A percentile compares a stretch with the other conserved stretches of the same genome.
phyloP scores from a whole-genome alignment of 2,113 vertebrate species.

The Catharus bicknelli region DNA sequence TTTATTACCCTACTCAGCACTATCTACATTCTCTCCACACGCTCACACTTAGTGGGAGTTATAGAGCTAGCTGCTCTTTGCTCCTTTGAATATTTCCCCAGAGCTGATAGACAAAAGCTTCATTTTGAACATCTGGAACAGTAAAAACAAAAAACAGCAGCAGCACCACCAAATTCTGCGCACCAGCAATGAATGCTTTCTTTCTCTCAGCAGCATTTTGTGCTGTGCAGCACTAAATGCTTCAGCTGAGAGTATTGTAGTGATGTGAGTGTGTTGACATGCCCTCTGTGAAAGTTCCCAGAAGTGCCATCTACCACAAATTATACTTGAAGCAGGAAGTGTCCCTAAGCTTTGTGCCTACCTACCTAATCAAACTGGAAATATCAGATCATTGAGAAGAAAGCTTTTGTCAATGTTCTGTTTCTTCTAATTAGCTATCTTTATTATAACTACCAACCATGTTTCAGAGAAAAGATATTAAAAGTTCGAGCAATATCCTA shows the following conservation, averaged over 20 bases:
- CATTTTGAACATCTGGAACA: constrained; percentile 34
- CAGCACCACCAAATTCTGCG: not conserved
- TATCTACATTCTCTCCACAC: not conserved
- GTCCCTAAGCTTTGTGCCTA: not conserved
- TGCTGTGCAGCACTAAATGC: not conserved
- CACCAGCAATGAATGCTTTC: not conserved
- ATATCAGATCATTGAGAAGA: not conserved
- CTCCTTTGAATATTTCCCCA: not conserved
- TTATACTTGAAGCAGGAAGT: not conserved
- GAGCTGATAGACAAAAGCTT: not conserved
- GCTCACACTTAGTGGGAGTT: fast-evolving
- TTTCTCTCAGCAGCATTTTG: not conserved
- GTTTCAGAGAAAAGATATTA: not conserved
- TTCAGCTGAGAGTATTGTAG: not conserved
- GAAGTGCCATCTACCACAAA: not conserved
- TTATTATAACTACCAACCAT: not conserved
- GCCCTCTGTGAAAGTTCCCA: not conserved
- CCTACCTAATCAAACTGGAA: not conserved
- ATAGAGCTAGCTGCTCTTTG: not conserved
- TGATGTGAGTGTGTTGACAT: not conserved
- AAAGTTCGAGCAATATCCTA: constrained; percentile 12
- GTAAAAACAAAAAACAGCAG: not conserved
- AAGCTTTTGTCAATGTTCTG: not conserved
- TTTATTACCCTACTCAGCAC: not conserved
- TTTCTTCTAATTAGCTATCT: constrained; percentile 1